These are phyloP conservation scores for Brachylomia viminalis DNA, from an alignment of 2,888 invertebrate genomes.

Conservation along the genomic window DNA sequence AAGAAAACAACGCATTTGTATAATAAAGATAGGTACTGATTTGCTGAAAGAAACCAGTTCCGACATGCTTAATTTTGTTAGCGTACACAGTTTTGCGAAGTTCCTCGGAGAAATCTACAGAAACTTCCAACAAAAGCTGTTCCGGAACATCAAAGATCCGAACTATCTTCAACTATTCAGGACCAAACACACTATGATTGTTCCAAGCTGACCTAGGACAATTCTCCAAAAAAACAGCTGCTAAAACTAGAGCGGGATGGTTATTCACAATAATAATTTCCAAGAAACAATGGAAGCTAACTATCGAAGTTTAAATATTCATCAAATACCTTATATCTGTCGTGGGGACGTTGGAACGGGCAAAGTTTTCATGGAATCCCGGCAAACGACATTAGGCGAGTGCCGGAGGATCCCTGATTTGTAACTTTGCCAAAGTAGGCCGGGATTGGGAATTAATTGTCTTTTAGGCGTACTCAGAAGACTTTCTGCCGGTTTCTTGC, in stretches of 20 bases:
- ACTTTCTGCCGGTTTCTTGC: constrained; percentile 62
- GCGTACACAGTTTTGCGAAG: constrained; percentile 32
- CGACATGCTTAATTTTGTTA: constrained; percentile 41
- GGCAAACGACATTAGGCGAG: constrained; percentile 68
- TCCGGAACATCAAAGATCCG: constrained; percentile 36
- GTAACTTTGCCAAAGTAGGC: constrained; percentile 75
- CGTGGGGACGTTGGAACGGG: constrained; percentile 61
- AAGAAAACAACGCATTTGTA: constrained; percentile 41
- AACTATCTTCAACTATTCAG: constrained; percentile 47
- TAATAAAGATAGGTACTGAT: constrained; percentile 44
- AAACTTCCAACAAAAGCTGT: constrained; percentile 52
- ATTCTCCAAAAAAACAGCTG: constrained; percentile 50
- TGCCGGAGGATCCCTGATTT: constrained; percentile 76
- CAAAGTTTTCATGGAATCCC: constrained; percentile 65
- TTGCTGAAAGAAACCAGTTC: constrained; percentile 24
- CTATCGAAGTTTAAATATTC: constrained; percentile 71
- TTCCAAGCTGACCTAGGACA: constrained; percentile 56
- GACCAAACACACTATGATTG: constrained; percentile 41
- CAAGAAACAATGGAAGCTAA: constrained; percentile 63
- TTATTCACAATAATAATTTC: constrained; percentile 60
- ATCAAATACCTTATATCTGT: constrained; percentile 70
- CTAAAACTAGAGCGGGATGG: constrained; percentile 49
- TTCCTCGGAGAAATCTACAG: constrained; percentile 33
- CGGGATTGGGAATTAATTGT: constrained; percentile 80
- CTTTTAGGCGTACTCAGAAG: constrained; percentile 68